Conservation (phyloP, 2,797 vertebrate genomes). For the Eulemur coronatus region DNA sequence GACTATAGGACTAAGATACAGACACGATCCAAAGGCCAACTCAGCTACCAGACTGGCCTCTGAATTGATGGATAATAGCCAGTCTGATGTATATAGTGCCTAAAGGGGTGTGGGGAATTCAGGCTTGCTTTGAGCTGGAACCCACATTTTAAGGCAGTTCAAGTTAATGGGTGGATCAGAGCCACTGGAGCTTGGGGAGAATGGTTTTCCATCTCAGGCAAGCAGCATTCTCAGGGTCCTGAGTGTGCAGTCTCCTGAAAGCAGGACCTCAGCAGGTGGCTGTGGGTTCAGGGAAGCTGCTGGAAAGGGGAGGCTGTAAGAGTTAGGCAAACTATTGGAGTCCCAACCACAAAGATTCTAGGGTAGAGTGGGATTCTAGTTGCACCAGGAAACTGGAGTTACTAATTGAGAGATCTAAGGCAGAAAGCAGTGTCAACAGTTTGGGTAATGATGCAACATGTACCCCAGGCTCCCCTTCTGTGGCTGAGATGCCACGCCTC, state of each 20-base stretch:
- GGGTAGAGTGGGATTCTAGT: neutral
- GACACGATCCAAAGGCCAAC: accelerated
- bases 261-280: neutral
- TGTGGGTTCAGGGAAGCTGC: neutral
- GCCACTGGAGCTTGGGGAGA: accelerated
- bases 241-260: neutral
- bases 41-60: neutral
- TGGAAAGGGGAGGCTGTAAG: neutral
- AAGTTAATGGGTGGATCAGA: neutral
- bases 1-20: neutral
- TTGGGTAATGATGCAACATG: neutral
- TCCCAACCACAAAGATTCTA: neutral
- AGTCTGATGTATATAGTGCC: too few relatives aligned
- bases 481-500: neutral
- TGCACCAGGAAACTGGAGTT: neutral
- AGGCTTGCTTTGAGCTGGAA: neutral
- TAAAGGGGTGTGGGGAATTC: accelerated
- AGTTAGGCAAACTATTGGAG: neutral
- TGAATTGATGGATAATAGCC: accelerated
- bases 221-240: neutral
- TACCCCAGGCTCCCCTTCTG: neutral
- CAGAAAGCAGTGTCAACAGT: neutral
- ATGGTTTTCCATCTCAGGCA: neutral
- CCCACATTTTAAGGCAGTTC: neutral
- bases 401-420: neutral